Evolutionary conservation across 1,140 invertebrate species (phyloP), one percentile per base, ranked within the genome.

Genomic region (Drosophila trapezifrons): DNA sequence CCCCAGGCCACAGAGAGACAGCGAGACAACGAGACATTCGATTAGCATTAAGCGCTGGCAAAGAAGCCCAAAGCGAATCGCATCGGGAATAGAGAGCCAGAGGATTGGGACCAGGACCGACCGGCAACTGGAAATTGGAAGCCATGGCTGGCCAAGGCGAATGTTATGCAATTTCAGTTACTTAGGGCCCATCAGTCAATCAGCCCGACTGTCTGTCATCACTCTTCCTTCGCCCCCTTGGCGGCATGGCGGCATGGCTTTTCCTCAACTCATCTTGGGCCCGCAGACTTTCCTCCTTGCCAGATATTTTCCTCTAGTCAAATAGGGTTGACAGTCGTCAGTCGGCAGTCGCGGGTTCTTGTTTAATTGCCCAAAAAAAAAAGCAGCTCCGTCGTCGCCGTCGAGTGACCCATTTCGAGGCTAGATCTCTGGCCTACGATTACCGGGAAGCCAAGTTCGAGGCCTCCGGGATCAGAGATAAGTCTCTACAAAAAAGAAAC

Each of bases 81-180:
- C 67, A 58, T 43, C 40, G 54, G 25, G 55, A 59, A 66, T 56
- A 65, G 35, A 57, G 35, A n/a, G 3, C 47, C 42, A 18, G 32
- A 58, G 46, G 20, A 71, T 45, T 43, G 4, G 42, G 22, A 46
- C 32, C 25, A 42, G 20, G 29, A 20, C n/a, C n/a, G n/a, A 56
- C 45, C 46, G 27, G 32, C 4, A 20, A 37, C 42, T 52, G 27
- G 37, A 6, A 51, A 10, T 22, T 8, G n/a, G n/a, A n/a, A n/a
- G 38, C 27, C 27, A 29, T 29, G 8, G 13, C 22, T 20, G 25
- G 15, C n/a, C 2, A 5, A 9, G 13, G 18, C 17, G 62, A 81
- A 81, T 82, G 79, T 85, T 84, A 84, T 86, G 83, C 83, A 86
- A 86, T 87, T 86, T 82, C 46, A 86, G 83, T 86, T 86, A 86